Percentiles rank a stretch among this genome's conserved stretches.
Conservation (phyloP, 2,797 vertebrate species). For the Tachyglossus aculeatus region DNA sequence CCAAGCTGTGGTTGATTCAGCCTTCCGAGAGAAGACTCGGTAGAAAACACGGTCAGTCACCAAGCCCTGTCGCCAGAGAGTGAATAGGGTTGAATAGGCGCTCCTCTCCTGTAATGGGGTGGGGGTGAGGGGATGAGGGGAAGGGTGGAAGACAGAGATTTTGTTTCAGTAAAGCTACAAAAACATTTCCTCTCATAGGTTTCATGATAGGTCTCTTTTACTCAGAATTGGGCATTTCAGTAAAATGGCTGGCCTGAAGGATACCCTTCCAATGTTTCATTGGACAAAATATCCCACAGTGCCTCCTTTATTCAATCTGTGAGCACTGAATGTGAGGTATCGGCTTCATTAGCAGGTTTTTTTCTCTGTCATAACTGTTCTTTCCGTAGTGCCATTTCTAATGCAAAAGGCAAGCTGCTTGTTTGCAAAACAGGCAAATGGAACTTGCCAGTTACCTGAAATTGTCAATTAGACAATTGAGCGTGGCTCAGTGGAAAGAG, state of each 20-base stretch:
- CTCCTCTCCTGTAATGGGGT: too few species aligned
- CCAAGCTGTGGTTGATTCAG: too few species aligned
- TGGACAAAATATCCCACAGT: constrained; percentile 37
- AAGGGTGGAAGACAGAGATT: too few species aligned
- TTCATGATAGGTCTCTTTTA: not conserved
- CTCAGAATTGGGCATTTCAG: not conserved
- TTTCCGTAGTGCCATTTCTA: constrained; percentile 35
- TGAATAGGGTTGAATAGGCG: too few species aligned
- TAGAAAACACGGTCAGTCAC: too few species aligned
- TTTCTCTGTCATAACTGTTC: constrained; percentile 53
- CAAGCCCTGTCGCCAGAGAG: too few species aligned
- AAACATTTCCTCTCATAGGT: too few species aligned
- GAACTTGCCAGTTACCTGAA: constrained; percentile 54
- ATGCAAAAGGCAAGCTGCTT: constrained; percentile 57
- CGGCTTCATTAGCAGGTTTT: constrained; percentile 58
- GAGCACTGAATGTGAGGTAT: constrained; percentile 42
- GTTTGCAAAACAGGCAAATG: constrained; percentile 52
- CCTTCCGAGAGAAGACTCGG: too few species aligned
- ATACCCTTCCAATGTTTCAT: constrained; percentile 10
- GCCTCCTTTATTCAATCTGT: constrained; percentile 35
- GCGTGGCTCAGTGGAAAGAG: too few species aligned
- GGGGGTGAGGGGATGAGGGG: too few species aligned
- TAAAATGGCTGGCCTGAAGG: constrained; percentile 16
- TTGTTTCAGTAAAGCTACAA: too few species aligned
- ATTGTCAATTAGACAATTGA: constrained; percentile 41